A percentile compares a stretch with the other conserved stretches of the same genome.
Conservation (phyloP, 2,888 invertebrate genomes). For the Germaria angustata region DNA sequence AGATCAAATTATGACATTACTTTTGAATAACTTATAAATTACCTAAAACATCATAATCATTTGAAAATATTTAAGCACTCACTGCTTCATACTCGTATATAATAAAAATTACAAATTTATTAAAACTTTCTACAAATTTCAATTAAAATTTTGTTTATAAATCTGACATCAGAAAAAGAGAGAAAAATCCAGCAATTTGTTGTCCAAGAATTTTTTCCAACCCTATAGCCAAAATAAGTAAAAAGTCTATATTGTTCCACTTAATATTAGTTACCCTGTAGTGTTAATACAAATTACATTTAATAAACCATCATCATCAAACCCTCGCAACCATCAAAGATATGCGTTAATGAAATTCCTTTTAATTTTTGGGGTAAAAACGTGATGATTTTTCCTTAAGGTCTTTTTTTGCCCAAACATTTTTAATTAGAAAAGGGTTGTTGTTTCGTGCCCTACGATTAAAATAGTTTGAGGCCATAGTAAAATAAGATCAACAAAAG, state of each 20-base stretch:
- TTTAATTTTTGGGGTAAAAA: constrained; percentile 46
- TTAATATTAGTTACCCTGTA: constrained; percentile 5
- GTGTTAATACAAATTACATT: constrained; percentile 23
- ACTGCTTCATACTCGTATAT: too few species aligned
- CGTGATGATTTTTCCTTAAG: constrained; percentile 48
- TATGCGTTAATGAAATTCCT: constrained; percentile 55
- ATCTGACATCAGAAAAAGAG: too few species aligned
- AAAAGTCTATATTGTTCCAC: background rate
- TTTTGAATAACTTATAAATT: too few species aligned
- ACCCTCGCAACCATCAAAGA: constrained; percentile 44
- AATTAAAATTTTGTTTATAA: too few species aligned
- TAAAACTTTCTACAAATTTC: too few species aligned
- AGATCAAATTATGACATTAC: too few species aligned
- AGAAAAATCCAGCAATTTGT: background rate
- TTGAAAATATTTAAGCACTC: too few species aligned
- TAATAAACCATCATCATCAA: constrained; percentile 22
- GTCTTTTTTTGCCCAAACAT: background rate
- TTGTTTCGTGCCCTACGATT: constrained; percentile 43
- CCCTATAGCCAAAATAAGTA: background rate
- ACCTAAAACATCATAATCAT: too few species aligned
- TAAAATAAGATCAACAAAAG: constrained; percentile 24
- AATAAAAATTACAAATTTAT: too few species aligned
- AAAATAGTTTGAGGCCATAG: constrained; percentile 63
- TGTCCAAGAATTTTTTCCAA: background rate
- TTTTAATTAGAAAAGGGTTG: constrained; percentile 54